Conservation (phyloP, 2,113 vertebrate genomes). For the zebrafish (Danio rerio) region GRCz12tu NC_133182.1:72970001-72970500, state of each 20-base stretch:
- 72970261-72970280: background rate
- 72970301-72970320: background rate
- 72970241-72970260: background rate
- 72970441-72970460: background rate
- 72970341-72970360: background rate
- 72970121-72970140: conserved; percentile 18
- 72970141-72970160: conserved; percentile 12
- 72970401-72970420: background rate
- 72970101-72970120: background rate
- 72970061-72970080: conserved; percentile 27
- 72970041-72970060: background rate
- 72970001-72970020: background rate
- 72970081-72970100: conserved; percentile 2
- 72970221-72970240: background rate
- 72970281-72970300: background rate
- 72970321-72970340: background rate
- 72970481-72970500: background rate
- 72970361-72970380: background rate
- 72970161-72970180: background rate
- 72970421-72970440: background rate
- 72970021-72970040: conserved; percentile 1
- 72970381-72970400: conserved; percentile 7
- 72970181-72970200: background rate
- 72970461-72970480: background rate
- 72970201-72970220: background rate